A percentile compares a stretch with the other conserved stretches of the same genome.
Conservation (phyloP, 2,888 invertebrate species). For the Encarsia formosa region DNA sequence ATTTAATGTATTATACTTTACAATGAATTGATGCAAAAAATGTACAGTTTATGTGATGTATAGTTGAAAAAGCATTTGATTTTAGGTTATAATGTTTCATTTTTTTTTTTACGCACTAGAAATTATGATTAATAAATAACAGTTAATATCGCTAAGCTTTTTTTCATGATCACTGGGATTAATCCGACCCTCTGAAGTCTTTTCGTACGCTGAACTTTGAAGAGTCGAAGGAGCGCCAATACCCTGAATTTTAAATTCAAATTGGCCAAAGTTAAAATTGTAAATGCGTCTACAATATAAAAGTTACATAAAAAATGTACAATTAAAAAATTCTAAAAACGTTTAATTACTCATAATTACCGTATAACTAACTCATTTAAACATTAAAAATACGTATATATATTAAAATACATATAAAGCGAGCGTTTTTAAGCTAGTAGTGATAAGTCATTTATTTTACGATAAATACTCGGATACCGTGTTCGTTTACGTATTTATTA, state of each 20-base stretch:
- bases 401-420: too few species aligned
- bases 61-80: slow-evolving; percentile 11
- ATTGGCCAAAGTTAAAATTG: too few species aligned
- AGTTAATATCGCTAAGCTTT: slow-evolving; percentile 23
- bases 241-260: slow-evolving; percentile 23
- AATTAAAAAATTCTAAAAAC: too few species aligned
- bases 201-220: slow-evolving; percentile 15
- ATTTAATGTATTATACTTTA: slow-evolving; percentile 20
- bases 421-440: too few species aligned
- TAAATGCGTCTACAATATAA: too few species aligned
- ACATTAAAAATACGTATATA: too few species aligned
- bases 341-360: too few species aligned
- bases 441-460: too few species aligned
- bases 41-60: slow-evolving; percentile 23
- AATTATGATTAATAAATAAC: slow-evolving; percentile 22
- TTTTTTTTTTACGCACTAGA: slow-evolving; percentile 18
- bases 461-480: too few species aligned
- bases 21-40: slow-evolving; percentile 21
- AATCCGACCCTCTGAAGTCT: slow-evolving; percentile 27
- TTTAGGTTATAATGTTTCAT: slow-evolving; percentile 3
- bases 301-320: too few species aligned
- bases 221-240: slow-evolving; percentile 15
- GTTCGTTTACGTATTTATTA: too few species aligned
- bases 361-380: too few species aligned
- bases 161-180: slow-evolving; percentile 25